Evolutionary conservation across 2,113 vertebrate species (phyloP), one percentile per base, ranked within the genome.

Genomic region (Lates calcarifer): DNA sequence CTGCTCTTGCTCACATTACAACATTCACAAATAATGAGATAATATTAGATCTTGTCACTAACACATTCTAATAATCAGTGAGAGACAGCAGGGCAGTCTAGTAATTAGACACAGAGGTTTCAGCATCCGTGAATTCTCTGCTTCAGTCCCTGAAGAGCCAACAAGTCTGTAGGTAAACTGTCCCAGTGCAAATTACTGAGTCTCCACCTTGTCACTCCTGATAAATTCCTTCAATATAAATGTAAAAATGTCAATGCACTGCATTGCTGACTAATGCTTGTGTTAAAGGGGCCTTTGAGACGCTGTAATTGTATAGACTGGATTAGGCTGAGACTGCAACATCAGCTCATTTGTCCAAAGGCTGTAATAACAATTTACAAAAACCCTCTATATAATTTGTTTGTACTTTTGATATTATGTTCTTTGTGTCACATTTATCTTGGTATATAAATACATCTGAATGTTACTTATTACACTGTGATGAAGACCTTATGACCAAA

Each of bases 251-350:
- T 74, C 73, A 24, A 56, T 53, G 49, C 5, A 13, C 57, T 73
- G 49, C 35, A 65, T 29, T 74, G 81, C 73, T 81, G 85, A 87
- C 39, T 58, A 81, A 77, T 53, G 28, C 49, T 64, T 81, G 20
- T 71, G 47, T 49, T 47, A 43, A 11, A 60, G 20, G 45, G 37
- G 41, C 75, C 71, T 69, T 62, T 62, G 37, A 75, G 37, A 71
- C 49, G 55, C 37, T 81, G 43, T 66, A 76, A 66, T 61, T 77
- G 66, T 68, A 45, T 53, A 66, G 56, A 70, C 22, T 49, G n/a
- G 57, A 79, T 71, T 70, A 70, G 26, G 7, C 41, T 43, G n/a
- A 43, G 47, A 62, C 56, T 57, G 22, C 79, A 64, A 61, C 64
- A 51, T 78, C 69, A 82, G 69, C 74, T 18, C 18, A 70, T 74